These are phyloP conservation scores for Amiota mariae DNA, from an alignment of 2,888 invertebrate genomes.

Conservation along the genomic window DNA sequence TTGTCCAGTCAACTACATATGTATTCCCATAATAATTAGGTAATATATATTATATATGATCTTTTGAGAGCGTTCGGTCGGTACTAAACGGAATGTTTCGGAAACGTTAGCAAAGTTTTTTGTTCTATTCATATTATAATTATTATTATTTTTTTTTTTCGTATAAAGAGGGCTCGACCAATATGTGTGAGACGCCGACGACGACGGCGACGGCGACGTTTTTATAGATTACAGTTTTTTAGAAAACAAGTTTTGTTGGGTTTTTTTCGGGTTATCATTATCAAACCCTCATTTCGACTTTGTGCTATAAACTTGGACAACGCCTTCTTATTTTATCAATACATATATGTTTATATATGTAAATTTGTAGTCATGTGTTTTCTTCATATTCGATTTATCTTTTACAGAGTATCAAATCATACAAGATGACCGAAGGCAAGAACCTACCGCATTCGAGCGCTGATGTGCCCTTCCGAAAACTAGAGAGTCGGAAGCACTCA, in stretches of 20 bases:
- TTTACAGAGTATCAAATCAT: conserved; percentile 3
- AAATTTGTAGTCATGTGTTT: background rate
- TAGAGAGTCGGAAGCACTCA: conserved; percentile 60
- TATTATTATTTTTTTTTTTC: conserved; percentile 1
- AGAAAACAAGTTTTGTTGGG: background rate
- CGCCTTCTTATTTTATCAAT: background rate
- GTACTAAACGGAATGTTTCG: conserved; percentile 13
- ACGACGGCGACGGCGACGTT: background rate
- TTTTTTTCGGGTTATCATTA: background rate
- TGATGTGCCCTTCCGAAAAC: conserved; percentile 63
- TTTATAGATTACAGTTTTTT: background rate
- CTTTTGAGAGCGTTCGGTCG: background rate
- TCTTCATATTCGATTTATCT: background rate
- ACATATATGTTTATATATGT: background rate
- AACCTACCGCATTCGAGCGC: conserved; percentile 59
- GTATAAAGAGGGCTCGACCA: conserved; percentile 28
- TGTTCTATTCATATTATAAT: background rate
- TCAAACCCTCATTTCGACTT: conserved; percentile 8
- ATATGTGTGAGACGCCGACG: background rate
- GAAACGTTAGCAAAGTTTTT: background rate
- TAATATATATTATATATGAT: conserved; percentile 9
- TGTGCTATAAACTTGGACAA: background rate
- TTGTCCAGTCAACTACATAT: too few relatives aligned
- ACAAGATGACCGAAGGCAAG: conserved; percentile 62
- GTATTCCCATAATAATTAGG: background rate